Conservation (phyloP, 2,888 invertebrate species). For the Folsomia manolachei region DNA sequence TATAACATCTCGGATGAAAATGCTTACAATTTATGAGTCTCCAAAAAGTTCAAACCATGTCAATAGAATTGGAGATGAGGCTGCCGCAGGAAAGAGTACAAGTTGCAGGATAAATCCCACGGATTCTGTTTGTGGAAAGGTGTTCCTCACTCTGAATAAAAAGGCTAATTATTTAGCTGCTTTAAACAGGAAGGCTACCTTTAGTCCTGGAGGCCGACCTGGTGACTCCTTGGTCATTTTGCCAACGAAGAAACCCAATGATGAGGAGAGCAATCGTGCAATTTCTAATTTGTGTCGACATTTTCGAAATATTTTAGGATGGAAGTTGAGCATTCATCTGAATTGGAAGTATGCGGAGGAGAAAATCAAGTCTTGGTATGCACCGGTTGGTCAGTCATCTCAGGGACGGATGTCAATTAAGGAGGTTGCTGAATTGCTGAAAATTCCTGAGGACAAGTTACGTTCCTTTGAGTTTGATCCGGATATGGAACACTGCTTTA, state of each 20-base stretch:
- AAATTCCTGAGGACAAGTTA: constrained; percentile 23
- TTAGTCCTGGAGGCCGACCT: not conserved
- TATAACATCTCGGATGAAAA: constrained; percentile 13
- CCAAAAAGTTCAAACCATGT: constrained; percentile 14
- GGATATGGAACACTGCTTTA: constrained; percentile 16
- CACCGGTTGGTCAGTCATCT: not conserved
- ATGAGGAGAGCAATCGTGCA: not conserved
- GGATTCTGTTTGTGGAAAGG: not conserved
- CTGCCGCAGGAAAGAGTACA: not conserved
- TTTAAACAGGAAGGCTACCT: not conserved
- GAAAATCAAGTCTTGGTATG: constrained; percentile 6
- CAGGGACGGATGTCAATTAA: not conserved
- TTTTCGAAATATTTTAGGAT: constrained; percentile 25
- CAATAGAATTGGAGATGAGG: not conserved
- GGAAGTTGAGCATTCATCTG: constrained; percentile 26
- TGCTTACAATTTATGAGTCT: constrained; percentile 17
- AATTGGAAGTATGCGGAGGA: constrained; percentile 33
- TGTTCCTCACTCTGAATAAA: not conserved
- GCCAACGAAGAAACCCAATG: not conserved
- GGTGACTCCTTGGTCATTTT: not conserved
- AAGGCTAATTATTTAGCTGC: constrained; percentile 11
- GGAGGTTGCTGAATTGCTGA: constrained; percentile 16
- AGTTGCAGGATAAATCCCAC: not conserved
- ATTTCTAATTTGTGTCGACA: constrained; percentile 15
- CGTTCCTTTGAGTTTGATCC: constrained; percentile 19